These are phyloP conservation scores for Rosalia funebris DNA, from an alignment of 2,888 invertebrate genomes.

Conservation along the genomic window DNA sequence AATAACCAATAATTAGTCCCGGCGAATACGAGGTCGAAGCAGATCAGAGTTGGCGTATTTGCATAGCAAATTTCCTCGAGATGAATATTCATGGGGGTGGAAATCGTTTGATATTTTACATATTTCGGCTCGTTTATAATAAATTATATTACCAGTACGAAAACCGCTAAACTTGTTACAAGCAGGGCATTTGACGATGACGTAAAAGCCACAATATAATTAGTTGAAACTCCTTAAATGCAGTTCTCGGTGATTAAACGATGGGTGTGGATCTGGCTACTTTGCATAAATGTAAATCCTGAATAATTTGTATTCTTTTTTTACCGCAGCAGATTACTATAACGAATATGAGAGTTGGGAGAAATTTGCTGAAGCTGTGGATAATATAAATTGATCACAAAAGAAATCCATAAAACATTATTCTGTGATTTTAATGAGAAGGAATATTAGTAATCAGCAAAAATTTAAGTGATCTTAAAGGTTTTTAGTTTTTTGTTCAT, in stretches of 20 bases:
- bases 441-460: too few relatives aligned
- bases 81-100: slow-evolving; percentile 56
- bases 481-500: too few relatives aligned
- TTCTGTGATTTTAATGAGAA: too few relatives aligned
- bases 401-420: too few relatives aligned
- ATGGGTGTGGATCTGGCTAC: slow-evolving; percentile 1
- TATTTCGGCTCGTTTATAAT: slow-evolving; percentile 45
- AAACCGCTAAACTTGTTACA: slow-evolving; percentile 22
- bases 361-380: too few relatives aligned
- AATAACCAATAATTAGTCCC: slow-evolving; percentile 57
- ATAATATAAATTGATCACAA: too few relatives aligned
- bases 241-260: slow-evolving; percentile 17
- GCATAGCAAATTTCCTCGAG: slow-evolving; percentile 53
- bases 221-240: slow-evolving; percentile 23
- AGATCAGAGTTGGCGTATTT: slow-evolving; percentile 51
- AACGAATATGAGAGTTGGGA: not conserved
- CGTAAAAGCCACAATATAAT: slow-evolving; percentile 5
- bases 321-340: slow-evolving; percentile 13
- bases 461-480: too few relatives aligned
- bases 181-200: slow-evolving; percentile 21
- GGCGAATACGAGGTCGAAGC: slow-evolving; percentile 44
- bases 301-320: slow-evolving; percentile 15
- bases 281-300: slow-evolving; percentile 22
- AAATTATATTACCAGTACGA: slow-evolving; percentile 25
- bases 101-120: slow-evolving; percentile 57